phyloP scores from a whole-genome alignment of 2,113 vertebrate species.

The Nyctereutes procyonoides region DNA sequence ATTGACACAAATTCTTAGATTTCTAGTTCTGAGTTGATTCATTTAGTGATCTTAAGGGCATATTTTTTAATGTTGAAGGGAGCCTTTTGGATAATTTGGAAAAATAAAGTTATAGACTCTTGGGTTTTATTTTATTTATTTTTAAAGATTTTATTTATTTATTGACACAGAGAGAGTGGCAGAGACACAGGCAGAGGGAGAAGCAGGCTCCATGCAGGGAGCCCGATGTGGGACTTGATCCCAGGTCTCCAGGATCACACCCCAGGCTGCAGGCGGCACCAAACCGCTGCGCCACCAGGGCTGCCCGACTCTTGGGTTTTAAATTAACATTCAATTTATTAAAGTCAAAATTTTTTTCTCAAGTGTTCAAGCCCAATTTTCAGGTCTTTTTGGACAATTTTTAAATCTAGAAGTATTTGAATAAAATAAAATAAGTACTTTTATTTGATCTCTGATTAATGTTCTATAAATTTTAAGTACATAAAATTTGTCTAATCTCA shows the following conservation, averaged over 20 bases:
- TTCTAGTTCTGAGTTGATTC: neutral
- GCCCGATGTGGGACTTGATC: no score
- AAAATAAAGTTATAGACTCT: conserved; percentile 36
- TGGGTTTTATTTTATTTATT: neutral
- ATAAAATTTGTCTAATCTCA: conserved; percentile 8
- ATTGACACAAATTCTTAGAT: conserved; percentile 41
- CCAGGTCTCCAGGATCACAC: no score
- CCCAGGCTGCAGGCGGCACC: no score
- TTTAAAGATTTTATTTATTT: no score
- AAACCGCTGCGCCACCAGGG: no score
- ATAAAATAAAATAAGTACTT: conserved; percentile 8
- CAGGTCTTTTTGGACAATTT: conserved; percentile 12
- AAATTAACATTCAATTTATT: conserved; percentile 32
- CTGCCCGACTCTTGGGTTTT: neutral
- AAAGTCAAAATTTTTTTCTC: neutral
- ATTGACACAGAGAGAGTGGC: no score
- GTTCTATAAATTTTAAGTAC: conserved; percentile 3
- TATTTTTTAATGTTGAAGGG: neutral
- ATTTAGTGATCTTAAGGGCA: conserved; percentile 2
- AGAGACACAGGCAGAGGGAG: no score
- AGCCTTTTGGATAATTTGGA: neutral
- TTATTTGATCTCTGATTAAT: conserved; percentile 27
- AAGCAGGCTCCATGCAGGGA: no score
- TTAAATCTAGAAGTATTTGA: conserved; percentile 13
- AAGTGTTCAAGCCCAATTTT: neutral